A percentile compares a stretch with the other conserved stretches of the same genome.
Conservation (phyloP, 2,113 vertebrate species). For the Gobiocypris rarus region DNA sequence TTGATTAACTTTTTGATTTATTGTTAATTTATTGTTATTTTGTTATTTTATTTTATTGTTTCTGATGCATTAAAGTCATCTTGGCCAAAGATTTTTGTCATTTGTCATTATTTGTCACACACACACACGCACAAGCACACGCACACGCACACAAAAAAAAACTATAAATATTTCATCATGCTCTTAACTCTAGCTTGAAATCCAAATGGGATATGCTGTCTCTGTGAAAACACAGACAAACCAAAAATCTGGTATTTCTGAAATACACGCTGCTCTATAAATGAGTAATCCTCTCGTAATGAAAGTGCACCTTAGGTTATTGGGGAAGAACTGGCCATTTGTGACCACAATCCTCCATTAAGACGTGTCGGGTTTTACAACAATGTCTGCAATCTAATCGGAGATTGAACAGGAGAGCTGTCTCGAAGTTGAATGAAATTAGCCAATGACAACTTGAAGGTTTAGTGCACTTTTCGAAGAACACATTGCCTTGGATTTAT, state of each 20-base stretch:
- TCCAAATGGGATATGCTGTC: background rate
- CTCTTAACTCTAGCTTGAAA: background rate
- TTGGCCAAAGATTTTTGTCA: too few relatives aligned
- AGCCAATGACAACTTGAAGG: background rate
- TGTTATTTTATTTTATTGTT: background rate
- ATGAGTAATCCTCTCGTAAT: background rate
- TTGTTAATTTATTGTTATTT: background rate
- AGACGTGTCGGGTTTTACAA: constrained; percentile 22
- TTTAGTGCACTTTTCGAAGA: background rate
- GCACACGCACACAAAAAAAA: too few relatives aligned
- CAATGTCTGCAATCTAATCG: background rate
- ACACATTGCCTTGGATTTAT: background rate
- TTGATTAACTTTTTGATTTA: too few relatives aligned
- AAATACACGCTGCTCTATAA: background rate
- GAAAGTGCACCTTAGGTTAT: background rate
- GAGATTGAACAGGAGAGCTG: background rate
- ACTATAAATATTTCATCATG: too few relatives aligned
- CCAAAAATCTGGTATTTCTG: background rate
- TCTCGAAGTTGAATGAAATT: background rate
- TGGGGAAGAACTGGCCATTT: constrained; percentile 18
- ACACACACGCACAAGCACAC: too few relatives aligned
- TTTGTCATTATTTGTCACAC: too few relatives aligned
- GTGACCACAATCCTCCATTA: constrained; percentile 38
- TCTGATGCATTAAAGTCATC: background rate
- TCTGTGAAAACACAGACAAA: background rate